phyloP scores from a whole-genome alignment of 37 sponge, comb jelly and placozoan genomes.

The Lycopodina hypogea region DNA sequence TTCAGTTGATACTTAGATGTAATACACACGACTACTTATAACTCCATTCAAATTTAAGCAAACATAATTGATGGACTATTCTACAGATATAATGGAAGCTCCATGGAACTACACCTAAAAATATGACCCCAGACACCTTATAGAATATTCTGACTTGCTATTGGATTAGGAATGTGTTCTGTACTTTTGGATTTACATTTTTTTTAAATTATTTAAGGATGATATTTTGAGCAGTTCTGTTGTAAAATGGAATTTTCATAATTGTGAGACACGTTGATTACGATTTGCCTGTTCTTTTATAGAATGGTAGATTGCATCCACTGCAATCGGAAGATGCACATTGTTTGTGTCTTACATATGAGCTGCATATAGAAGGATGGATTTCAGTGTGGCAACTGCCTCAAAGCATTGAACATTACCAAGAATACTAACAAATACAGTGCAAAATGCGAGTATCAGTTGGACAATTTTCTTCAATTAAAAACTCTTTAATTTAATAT shows the following conservation, averaged over 20 bases:
- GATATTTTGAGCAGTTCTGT: too few species aligned
- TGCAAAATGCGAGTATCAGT: slow-evolving; percentile 62
- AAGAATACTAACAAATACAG: slow-evolving; percentile 67
- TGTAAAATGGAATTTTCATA: too few species aligned
- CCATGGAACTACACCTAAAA: too few species aligned
- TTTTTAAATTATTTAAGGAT: too few species aligned
- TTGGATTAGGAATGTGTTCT: too few species aligned
- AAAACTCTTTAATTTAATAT: neutral
- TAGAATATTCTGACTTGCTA: too few species aligned
- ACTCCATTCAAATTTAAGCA: too few species aligned
- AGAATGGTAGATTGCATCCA: slow-evolving; percentile 87
- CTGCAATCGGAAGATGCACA: slow-evolving; percentile 87
- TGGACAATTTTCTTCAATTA: neutral
- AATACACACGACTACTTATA: neutral
- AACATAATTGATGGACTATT: too few species aligned
- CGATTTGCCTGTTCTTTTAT: neutral
- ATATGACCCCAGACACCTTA: too few species aligned
- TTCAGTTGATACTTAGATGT: neutral
- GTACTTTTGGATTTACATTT: too few species aligned
- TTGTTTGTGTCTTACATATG: slow-evolving; percentile 87
- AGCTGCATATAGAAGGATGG: slow-evolving; percentile 75
- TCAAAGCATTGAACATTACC: slow-evolving; percentile 15
- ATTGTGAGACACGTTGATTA: too few species aligned
- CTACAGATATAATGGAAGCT: too few species aligned
- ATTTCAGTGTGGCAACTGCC: slow-evolving; percentile 72